Conservation (phyloP, 1,140 invertebrate genomes). For the Drosophila eugracilis region DNA sequence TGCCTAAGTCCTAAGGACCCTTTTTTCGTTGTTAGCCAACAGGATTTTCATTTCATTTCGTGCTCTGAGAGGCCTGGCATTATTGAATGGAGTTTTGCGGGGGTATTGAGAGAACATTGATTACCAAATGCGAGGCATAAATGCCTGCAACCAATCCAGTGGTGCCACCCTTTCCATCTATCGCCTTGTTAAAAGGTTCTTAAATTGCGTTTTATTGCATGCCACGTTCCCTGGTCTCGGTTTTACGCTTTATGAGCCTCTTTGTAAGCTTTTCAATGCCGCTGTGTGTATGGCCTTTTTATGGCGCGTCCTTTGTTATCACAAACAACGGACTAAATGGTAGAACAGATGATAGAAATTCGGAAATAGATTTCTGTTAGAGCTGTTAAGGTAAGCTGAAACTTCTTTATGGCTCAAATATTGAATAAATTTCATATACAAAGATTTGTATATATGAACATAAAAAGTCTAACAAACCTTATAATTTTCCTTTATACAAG, state of each 20-base stretch:
- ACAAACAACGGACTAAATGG: background rate
- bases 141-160: constrained; percentile 15
- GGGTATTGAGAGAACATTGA: constrained; percentile 48
- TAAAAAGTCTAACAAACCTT: too few species aligned
- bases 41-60: constrained; percentile 54
- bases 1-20: constrained; percentile 1
- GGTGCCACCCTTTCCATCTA: constrained; percentile 10
- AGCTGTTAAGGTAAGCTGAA: too few species aligned
- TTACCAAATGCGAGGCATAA: constrained; percentile 47
- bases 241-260: constrained; percentile 29
- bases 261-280: constrained; percentile 15
- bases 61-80: background rate
- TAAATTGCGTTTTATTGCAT: constrained; percentile 64
- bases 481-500: background rate
- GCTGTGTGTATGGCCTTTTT: constrained; percentile 26
- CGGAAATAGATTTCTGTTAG: background rate
- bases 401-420: too few species aligned
- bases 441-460: too few species aligned
- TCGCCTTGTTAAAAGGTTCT: constrained; percentile 37
- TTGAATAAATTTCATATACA: too few species aligned
- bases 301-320: constrained; percentile 39
- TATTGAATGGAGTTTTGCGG: constrained; percentile 42
- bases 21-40: constrained; percentile 22
- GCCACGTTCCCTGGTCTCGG: constrained; percentile 5
- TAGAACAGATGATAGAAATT: background rate